Evolutionary conservation across 2,888 invertebrate genomes (phyloP), one percentile per base, ranked within the genome.

Genomic region (Drosophila mettleri): DNA sequence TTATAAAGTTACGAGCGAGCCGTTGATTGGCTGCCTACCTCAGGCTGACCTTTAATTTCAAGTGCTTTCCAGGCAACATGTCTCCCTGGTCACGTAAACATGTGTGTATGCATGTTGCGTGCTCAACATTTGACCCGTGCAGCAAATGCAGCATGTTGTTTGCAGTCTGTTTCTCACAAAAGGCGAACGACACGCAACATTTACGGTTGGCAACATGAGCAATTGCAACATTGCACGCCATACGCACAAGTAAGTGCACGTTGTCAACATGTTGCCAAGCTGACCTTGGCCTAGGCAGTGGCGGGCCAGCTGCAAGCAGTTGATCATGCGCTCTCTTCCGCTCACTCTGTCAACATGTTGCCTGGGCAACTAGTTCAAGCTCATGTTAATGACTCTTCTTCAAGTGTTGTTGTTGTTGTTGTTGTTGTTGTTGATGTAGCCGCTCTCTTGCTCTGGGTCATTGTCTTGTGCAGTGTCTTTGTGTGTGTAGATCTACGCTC

Each of bases 181-280:
- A 27, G 10, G 16, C 24, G 43, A 36, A 22, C 51, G 22, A 39
- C 74, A 73, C 27, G 74, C 78, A 69, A 62, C 75, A 67, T 59
- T 33, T 53, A 7, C 22, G 22, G 12, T 20, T 68, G 53, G 54
- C 62, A 77, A 65, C 60, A 71, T 76, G 60, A 76, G 41, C 65
- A n/a, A 74, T 77, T 49, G 78, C 78, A 74, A 65, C 69, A 72
- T 55, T 34, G 36, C 69, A 62, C 58, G 64, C 65, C 61, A 64
- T 16, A 51, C 49, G 53, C 60, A 57, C 53, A 71, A 76, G 73
- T 58, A 36, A 55, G 20, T 55, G 54, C 49, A 49, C 39, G 55
- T 59, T 74, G 64, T 67, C 88, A 86, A 83, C 82, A 83, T 86
- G 88, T 79, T 88, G 79, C 76, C 34, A 67, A 62, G 24, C 80